phyloP scores from a whole-genome alignment of 2,888 invertebrate genomes.

The Diarsia rubi region DNA sequence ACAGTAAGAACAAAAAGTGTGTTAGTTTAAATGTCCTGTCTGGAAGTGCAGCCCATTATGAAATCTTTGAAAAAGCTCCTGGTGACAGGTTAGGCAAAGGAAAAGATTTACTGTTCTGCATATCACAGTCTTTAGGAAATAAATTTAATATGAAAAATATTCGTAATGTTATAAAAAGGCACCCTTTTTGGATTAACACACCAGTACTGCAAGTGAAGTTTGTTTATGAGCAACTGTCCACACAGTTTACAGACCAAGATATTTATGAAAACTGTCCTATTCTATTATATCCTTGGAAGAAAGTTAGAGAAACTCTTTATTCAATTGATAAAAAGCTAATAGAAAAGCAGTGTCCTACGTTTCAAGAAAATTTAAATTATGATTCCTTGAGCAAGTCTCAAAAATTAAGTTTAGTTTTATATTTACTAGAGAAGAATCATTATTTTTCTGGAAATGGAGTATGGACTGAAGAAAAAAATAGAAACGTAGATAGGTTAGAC shows the following conservation, averaged over 20 bases:
- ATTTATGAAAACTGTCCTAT: conserved; percentile 86
- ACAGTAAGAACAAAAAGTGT: conserved; percentile 84
- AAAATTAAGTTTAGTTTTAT: conserved; percentile 83
- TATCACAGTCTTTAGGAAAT: conserved; percentile 79
- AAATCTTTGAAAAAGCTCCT: conserved; percentile 84
- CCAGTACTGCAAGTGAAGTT: conserved; percentile 84
- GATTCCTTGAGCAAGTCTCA: conserved; percentile 78
- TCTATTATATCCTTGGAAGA: conserved; percentile 87
- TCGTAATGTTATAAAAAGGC: conserved; percentile 78
- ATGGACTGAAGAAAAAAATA: conserved; percentile 84
- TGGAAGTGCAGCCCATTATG: conserved; percentile 82
- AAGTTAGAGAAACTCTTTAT: conserved; percentile 77
- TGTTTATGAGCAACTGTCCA: conserved; percentile 80
- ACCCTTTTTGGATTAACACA: conserved; percentile 87
- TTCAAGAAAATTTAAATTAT: conserved; percentile 76
- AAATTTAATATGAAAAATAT: conserved; percentile 75
- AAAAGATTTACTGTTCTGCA: conserved; percentile 85
- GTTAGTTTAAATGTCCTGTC: conserved; percentile 86
- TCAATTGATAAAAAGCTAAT: conserved; percentile 65
- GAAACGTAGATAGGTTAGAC: conserved; percentile 53
- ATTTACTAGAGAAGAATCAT: conserved; percentile 86
- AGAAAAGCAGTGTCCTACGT: conserved; percentile 50
- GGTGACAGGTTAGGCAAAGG: conserved; percentile 87
- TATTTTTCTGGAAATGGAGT: conserved; percentile 89
- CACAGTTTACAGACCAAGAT: conserved; percentile 78